Evolutionary conservation across 2,797 vertebrate species (phyloP).

Genomic region (Molossus molossus): DNA sequence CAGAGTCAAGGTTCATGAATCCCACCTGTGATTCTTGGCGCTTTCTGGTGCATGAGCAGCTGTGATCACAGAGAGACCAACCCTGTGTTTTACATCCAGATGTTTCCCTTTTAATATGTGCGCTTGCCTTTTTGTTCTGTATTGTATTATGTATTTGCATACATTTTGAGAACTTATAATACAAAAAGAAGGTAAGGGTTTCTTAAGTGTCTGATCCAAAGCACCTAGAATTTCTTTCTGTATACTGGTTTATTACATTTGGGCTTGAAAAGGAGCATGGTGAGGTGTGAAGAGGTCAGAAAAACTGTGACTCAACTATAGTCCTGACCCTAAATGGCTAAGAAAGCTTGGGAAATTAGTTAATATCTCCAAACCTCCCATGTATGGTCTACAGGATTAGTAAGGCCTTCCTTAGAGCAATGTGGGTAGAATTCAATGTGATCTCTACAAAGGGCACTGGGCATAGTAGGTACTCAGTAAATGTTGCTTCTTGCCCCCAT

Average conservation of each 20-base stretch:
- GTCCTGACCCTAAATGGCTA: not conserved
- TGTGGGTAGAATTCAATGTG: not conserved
- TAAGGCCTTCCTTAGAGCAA: not conserved
- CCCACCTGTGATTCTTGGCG: not conserved
- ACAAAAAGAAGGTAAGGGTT: constrained; percentile 50
- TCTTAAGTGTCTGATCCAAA: not conserved
- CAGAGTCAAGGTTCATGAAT: constrained; percentile 11
- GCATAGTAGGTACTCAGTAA: not conserved
- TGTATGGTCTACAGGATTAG: not conserved
- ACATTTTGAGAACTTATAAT: constrained; percentile 6
- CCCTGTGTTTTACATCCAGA: not conserved
- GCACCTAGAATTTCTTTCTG: not conserved
- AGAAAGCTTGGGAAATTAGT: not conserved
- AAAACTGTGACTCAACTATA: not conserved
- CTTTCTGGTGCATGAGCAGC: not conserved
- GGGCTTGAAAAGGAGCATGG: not conserved
- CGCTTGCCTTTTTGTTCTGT: not conserved
- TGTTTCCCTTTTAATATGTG: not conserved
- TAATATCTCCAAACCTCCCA: not conserved
- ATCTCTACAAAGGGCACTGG: not conserved
- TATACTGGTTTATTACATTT: not conserved
- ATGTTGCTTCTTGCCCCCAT: not conserved
- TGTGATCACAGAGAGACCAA: not conserved
- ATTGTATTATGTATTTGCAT: not conserved
- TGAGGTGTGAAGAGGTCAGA: not conserved